Conservation (phyloP, 2,888 invertebrate genomes). For the Camptogramma bilineatum region DNA sequence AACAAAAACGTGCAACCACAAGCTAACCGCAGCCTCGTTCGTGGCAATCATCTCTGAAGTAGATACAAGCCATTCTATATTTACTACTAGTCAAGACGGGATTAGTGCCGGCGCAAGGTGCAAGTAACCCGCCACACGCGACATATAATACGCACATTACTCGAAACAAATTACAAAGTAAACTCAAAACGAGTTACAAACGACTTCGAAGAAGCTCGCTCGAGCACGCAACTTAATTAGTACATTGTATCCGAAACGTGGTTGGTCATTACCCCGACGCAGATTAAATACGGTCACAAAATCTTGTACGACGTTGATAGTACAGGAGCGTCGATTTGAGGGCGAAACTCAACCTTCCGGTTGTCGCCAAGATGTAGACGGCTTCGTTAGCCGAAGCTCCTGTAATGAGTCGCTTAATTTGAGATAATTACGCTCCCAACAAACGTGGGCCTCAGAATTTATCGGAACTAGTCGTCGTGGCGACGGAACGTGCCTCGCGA, state of each 20-base stretch:
- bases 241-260: slow-evolving; percentile 57
- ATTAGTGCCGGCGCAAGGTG: slow-evolving; percentile 69
- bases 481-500: slow-evolving; percentile 53
- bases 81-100: slow-evolving; percentile 67
- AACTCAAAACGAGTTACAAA: slow-evolving; percentile 42
- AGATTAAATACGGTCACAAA: slow-evolving; percentile 65
- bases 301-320: slow-evolving; percentile 69
- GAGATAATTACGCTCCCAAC: slow-evolving; percentile 76
- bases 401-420: slow-evolving; percentile 80
- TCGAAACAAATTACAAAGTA: slow-evolving; percentile 58
- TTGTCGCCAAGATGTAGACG: slow-evolving; percentile 63
- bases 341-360: slow-evolving; percentile 78
- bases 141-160: slow-evolving; percentile 55
- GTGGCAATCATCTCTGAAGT: slow-evolving; percentile 67
- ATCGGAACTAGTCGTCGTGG: slow-evolving; percentile 59
- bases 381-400: slow-evolving; percentile 73
- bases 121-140: slow-evolving; percentile 64
- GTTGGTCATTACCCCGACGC: slow-evolving; percentile 56
- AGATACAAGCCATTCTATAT: slow-evolving; percentile 67
- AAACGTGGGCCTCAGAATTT: slow-evolving; percentile 71
- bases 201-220: slow-evolving; percentile 55
- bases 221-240: slow-evolving; percentile 59
- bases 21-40: slow-evolving; percentile 64
- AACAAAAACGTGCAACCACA: slow-evolving; percentile 73
- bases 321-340: slow-evolving; percentile 61